Conservation (phyloP, 2,797 vertebrate species). For the Schizopygopsis pylzovi region DNA sequence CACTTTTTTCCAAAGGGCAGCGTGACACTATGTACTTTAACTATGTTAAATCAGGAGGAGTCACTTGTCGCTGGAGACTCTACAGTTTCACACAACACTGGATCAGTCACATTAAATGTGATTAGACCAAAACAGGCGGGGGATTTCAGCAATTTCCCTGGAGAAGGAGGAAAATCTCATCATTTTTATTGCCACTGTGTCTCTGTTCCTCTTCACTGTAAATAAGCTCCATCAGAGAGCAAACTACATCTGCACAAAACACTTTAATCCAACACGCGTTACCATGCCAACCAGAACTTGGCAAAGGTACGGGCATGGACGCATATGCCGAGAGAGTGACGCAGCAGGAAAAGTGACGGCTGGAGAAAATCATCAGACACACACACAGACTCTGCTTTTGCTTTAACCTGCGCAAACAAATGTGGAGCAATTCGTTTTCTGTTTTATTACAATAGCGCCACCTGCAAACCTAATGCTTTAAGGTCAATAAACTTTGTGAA, state of each 20-base stretch:
- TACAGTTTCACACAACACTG: slow-evolving; percentile 8
- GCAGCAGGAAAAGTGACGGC: slow-evolving; percentile 19
- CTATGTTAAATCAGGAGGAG: background rate
- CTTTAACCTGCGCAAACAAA: background rate
- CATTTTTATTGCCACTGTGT: slow-evolving; percentile 22
- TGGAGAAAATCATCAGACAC: background rate
- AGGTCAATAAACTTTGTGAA: background rate
- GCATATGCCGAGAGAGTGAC: slow-evolving; percentile 23
- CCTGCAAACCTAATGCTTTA: background rate
- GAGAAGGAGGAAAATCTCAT: slow-evolving; percentile 29
- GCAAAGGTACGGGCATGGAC: slow-evolving; percentile 50
- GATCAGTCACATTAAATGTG: slow-evolving; percentile 32
- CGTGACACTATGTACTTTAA: background rate
- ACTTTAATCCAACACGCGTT: slow-evolving; percentile 48
- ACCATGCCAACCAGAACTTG: slow-evolving; percentile 51
- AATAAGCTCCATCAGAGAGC: slow-evolving; percentile 37
- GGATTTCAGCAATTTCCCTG: slow-evolving; percentile 24
- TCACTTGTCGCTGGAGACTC: slow-evolving; percentile 3
- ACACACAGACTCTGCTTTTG: background rate
- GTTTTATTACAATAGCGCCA: background rate
- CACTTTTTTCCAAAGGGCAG: background rate
- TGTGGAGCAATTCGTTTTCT: background rate
- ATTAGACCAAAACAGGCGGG: slow-evolving; percentile 21
- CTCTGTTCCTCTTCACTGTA: slow-evolving; percentile 38
- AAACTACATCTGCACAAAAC: slow-evolving; percentile 50